Evolutionary conservation across 2,113 vertebrate species (phyloP).

Genomic region (Scolopax mira): DNA sequence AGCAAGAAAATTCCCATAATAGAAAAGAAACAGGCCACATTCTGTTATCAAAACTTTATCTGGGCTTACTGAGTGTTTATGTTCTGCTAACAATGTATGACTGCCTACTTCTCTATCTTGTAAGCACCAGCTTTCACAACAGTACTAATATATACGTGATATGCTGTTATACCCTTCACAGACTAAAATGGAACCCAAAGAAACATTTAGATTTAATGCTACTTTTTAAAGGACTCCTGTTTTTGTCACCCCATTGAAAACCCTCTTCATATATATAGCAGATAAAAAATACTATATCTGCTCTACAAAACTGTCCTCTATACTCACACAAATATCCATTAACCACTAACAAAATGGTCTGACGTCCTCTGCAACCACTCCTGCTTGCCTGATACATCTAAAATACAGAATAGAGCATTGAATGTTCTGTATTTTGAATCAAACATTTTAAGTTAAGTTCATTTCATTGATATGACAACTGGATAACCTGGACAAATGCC

Average conservation of each 20-base stretch:
- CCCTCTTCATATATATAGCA: neutral
- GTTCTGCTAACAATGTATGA: neutral
- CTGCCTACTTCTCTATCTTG: neutral
- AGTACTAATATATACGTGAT: fast-evolving
- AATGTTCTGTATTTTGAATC: neutral
- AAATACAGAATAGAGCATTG: neutral
- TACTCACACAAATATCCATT: neutral
- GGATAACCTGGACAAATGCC: neutral
- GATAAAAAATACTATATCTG: neutral
- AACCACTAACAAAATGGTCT: neutral
- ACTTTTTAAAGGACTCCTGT: neutral
- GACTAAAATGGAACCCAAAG: neutral
- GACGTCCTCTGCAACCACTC: neutral
- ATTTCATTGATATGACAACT: neutral
- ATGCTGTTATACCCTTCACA: neutral
- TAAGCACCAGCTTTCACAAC: neutral
- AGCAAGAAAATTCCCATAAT: neutral
- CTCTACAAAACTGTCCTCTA: neutral
- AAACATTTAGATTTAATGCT: neutral
- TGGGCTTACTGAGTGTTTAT: neutral
- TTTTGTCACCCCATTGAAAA: neutral
- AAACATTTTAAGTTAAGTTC: neutral
- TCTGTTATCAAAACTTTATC: neutral
- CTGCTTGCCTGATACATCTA: neutral
- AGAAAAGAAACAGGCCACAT: fast-evolving